Percentiles rank a stretch among this genome's conserved stretches.
phyloP scores from a whole-genome alignment of 1,140 invertebrate genomes.

The Chymomyza costata region DNA sequence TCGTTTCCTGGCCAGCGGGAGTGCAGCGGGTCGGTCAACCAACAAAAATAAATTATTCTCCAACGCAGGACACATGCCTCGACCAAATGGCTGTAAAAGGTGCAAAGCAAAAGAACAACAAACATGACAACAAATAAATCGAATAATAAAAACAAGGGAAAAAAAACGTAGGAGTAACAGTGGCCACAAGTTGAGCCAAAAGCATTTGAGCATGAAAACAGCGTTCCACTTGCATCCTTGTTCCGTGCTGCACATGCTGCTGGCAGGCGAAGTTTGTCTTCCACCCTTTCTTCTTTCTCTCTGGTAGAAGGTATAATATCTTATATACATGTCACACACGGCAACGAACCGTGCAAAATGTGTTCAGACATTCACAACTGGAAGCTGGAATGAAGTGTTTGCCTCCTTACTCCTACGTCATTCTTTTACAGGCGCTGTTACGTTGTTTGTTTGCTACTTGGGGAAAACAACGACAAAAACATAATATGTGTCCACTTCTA shows the following conservation, averaged over 20 bases:
- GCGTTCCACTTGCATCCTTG: slow-evolving; percentile 55
- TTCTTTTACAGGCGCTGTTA: no score
- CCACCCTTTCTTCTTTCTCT: slow-evolving; percentile 10
- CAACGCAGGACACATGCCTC: slow-evolving; percentile 23
- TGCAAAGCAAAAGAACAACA: slow-evolving; percentile 19
- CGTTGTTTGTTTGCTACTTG: no score
- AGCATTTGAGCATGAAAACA: slow-evolving; percentile 60
- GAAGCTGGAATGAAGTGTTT: no score
- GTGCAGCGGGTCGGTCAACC: slow-evolving; percentile 7
- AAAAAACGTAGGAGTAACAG: slow-evolving; percentile 10
- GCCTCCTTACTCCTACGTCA: no score
- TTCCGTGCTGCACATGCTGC: slow-evolving; percentile 7
- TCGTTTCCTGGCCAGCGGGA: not conserved
- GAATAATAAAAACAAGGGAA: slow-evolving; percentile 36
- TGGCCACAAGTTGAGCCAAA: slow-evolving; percentile 8
- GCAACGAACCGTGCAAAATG: slow-evolving; percentile 69
- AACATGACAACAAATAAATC: slow-evolving; percentile 38
- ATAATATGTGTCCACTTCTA: no score
- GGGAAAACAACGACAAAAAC: no score
- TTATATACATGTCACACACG: slow-evolving; percentile 71
- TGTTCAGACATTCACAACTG: slow-evolving; percentile 62
- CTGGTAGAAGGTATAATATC: slow-evolving; percentile 72
- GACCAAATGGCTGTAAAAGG: slow-evolving; percentile 34
- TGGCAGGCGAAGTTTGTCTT: slow-evolving; percentile 14
- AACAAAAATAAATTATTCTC: slow-evolving; percentile 66